These are phyloP conservation scores for Pteropus rufus DNA, from an alignment of 2,797 vertebrate genomes.

Conservation along the genomic window DNA sequence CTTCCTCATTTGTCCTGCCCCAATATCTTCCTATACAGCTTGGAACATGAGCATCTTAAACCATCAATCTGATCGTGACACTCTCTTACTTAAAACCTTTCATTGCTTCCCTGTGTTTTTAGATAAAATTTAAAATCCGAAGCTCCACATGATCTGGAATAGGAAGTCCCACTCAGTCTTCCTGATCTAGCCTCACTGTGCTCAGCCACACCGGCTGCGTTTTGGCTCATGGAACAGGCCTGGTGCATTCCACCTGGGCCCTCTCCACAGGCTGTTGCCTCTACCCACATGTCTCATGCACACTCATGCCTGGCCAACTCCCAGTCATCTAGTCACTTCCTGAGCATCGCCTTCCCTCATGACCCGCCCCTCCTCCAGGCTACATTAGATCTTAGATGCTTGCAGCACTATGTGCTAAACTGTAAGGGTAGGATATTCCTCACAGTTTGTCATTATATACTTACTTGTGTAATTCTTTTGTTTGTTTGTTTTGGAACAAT, in stretches of 20 bases:
- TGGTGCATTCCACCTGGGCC: not conserved
- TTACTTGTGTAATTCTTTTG: not conserved
- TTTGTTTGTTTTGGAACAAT: not conserved
- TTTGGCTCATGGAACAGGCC: not conserved
- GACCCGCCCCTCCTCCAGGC: no score
- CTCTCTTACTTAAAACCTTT: not conserved
- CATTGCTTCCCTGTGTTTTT: not conserved
- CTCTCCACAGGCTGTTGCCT: not conserved
- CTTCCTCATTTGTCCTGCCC: not conserved
- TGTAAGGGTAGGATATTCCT: not conserved
- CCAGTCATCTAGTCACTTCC: not conserved
- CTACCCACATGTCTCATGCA: not conserved
- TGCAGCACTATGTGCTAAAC: not conserved
- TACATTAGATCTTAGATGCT: not conserved
- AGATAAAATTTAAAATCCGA: conserved; percentile 24
- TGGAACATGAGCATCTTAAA: not conserved
- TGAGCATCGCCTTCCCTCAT: not conserved
- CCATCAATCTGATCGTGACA: not conserved
- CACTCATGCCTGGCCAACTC: not conserved
- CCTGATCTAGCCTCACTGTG: not conserved
- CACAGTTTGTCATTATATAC: not conserved
- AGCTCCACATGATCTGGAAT: not conserved
- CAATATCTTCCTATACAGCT: not conserved
- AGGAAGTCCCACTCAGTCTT: not conserved
- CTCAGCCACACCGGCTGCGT: not conserved